These are phyloP conservation scores for Poeciliopsis turneri DNA, from an alignment of 2,797 vertebrate genomes.

Conservation along the genomic window DNA sequence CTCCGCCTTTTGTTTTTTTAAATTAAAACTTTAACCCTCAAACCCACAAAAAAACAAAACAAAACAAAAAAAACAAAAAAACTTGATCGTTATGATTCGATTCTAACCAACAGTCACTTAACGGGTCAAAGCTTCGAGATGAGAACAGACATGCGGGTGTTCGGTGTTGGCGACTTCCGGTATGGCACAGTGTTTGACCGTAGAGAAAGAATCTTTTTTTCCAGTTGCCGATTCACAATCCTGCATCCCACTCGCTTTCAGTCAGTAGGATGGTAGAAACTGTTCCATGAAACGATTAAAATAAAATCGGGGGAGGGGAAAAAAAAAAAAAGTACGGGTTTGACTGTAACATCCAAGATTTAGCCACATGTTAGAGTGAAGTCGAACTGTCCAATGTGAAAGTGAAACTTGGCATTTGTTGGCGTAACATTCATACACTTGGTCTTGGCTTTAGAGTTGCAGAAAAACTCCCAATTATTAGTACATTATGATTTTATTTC, in stretches of 20 bases:
- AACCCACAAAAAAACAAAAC: constrained; percentile 13
- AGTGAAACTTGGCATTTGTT: constrained; percentile 64
- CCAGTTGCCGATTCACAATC: constrained; percentile 58
- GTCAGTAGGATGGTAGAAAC: constrained; percentile 80
- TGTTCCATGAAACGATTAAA: constrained; percentile 46
- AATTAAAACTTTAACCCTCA: constrained; percentile 48
- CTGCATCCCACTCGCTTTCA: constrained; percentile 71
- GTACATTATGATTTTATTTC: constrained; percentile 53
- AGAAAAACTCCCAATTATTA: constrained; percentile 48
- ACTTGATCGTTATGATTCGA: constrained; percentile 46
- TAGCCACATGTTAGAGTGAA: constrained; percentile 52
- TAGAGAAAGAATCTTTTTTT: constrained; percentile 67
- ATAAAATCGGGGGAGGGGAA: no score
- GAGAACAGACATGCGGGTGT: constrained; percentile 69
- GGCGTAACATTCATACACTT: constrained; percentile 66
- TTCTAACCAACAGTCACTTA: constrained; percentile 50
- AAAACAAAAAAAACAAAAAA: no score
- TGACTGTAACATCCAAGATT: constrained; percentile 49
- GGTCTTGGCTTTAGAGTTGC: constrained; percentile 59
- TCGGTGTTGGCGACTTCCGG: constrained; percentile 74
- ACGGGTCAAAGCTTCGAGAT: constrained; percentile 44
- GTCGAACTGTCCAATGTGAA: constrained; percentile 49
- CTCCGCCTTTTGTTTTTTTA: constrained; percentile 27
- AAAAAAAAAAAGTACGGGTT: constrained; percentile 33
- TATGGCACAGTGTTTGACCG: constrained; percentile 85